phyloP scores from a whole-genome alignment of 2,113 vertebrate genomes.

The Diadophis punctatus region DNA sequence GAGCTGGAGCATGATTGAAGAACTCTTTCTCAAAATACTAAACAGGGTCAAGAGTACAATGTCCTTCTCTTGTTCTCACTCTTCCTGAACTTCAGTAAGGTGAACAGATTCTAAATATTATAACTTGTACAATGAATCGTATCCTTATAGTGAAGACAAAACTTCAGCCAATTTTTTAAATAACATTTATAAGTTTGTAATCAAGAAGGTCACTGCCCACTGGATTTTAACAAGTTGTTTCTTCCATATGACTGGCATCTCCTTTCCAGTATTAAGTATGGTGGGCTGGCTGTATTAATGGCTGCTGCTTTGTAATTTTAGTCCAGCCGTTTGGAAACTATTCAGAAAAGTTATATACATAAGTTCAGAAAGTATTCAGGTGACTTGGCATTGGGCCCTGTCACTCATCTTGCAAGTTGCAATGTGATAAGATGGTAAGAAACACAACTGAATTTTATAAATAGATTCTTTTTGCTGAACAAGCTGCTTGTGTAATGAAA shows the following conservation, averaged over 20 bases:
- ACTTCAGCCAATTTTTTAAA: neutral
- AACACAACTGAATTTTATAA: neutral
- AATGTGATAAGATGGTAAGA: fast-evolving
- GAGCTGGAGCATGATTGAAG: neutral
- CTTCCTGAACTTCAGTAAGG: slow-evolving; percentile 1
- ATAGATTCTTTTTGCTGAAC: neutral
- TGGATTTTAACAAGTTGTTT: neutral
- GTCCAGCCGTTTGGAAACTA: slow-evolving; percentile 7
- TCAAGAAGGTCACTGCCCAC: slow-evolving; percentile 18
- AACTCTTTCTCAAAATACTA: neutral
- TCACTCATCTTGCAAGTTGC: neutral
- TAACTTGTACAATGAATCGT: neutral
- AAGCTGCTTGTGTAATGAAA: slow-evolving; percentile 6
- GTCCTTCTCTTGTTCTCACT: neutral
- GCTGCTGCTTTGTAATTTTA: slow-evolving; percentile 11
- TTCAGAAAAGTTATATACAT: neutral
- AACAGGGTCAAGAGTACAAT: neutral
- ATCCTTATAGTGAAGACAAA: slow-evolving; percentile 22
- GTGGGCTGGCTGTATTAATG: neutral
- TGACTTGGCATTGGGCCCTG: neutral
- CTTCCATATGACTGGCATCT: neutral
- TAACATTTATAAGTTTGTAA: slow-evolving; percentile 34
- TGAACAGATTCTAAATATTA: slow-evolving; percentile 7
- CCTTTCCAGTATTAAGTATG: neutral
- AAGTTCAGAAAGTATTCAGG: slow-evolving; percentile 14